Percentiles rank a stretch among this genome's conserved stretches.
phyloP scores from a whole-genome alignment of 2,113 vertebrate species.

The Piprites chloris region DNA sequence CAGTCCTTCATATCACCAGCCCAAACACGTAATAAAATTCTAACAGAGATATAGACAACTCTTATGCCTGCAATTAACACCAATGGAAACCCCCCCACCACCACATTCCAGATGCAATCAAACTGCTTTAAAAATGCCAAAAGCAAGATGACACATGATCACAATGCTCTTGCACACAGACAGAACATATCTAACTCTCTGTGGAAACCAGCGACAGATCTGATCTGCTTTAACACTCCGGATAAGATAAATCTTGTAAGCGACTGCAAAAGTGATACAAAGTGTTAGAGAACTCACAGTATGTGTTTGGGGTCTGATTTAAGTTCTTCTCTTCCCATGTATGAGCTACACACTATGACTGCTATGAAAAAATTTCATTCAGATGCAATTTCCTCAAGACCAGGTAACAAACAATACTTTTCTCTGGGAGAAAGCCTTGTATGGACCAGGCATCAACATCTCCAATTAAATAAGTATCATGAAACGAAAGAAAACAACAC shows the following conservation, averaged over 20 bases:
- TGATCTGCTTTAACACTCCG: not conserved
- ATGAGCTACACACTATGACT: not conserved
- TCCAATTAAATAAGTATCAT: not conserved
- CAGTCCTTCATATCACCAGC: not conserved
- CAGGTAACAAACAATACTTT: not conserved
- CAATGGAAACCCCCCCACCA: not conserved
- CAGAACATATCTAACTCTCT: not conserved
- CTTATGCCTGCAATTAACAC: not conserved
- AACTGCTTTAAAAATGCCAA: not conserved
- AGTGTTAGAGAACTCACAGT: not conserved
- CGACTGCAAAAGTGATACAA: not conserved
- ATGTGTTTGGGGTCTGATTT: not conserved
- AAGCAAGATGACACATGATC: not conserved
- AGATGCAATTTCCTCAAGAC: not conserved
- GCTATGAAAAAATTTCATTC: not conserved
- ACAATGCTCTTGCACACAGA: rapidly evolving
- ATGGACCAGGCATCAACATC: not conserved
- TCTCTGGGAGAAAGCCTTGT: not conserved
- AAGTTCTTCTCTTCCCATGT: not conserved
- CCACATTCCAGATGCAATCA: not conserved
- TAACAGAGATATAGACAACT: not conserved
- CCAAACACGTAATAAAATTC: not conserved
- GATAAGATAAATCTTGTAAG: not conserved
- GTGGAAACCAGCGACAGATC: not conserved
- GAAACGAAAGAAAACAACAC: not conserved